These are phyloP conservation scores for Archocentrus centrarchus DNA, from an alignment of 2,113 vertebrate species.

Conservation along the genomic window DNA sequence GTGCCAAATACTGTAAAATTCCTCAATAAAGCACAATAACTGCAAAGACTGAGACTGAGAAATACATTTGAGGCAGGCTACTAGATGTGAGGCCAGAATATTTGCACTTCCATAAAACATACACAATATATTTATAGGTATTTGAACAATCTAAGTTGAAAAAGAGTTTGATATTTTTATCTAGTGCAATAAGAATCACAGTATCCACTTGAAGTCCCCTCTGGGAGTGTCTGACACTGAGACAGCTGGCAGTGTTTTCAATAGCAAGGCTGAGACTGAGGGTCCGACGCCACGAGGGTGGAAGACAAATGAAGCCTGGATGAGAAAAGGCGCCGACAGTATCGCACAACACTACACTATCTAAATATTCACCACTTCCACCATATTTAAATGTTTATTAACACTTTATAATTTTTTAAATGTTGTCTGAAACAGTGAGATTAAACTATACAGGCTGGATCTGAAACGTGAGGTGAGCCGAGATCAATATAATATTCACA, in stretches of 20 bases:
- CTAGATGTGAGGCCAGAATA: background rate
- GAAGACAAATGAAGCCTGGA: background rate
- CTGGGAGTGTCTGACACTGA: background rate
- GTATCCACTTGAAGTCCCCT: conserved; percentile 11
- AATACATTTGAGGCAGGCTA: conserved; percentile 25
- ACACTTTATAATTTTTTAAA: background rate
- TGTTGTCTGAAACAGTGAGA: conserved; percentile 3
- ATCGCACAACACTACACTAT: background rate
- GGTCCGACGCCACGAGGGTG: background rate
- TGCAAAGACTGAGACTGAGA: background rate
- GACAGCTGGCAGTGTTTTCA: conserved; percentile 56
- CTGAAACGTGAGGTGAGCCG: background rate
- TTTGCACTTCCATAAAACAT: background rate
- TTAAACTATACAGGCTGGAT: background rate
- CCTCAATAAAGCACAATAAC: background rate
- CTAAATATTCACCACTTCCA: background rate
- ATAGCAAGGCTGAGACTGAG: conserved; percentile 2
- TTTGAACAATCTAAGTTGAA: background rate
- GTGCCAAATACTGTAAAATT: background rate
- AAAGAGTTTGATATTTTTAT: background rate
- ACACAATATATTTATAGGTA: background rate
- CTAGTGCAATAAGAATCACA: conserved; percentile 34
- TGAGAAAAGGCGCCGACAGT: background rate
- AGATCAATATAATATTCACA: conserved; percentile 5
- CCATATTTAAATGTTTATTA: background rate